Conservation (phyloP, 2,888 invertebrate species). For the Dryocosmus kuriphilus region DNA sequence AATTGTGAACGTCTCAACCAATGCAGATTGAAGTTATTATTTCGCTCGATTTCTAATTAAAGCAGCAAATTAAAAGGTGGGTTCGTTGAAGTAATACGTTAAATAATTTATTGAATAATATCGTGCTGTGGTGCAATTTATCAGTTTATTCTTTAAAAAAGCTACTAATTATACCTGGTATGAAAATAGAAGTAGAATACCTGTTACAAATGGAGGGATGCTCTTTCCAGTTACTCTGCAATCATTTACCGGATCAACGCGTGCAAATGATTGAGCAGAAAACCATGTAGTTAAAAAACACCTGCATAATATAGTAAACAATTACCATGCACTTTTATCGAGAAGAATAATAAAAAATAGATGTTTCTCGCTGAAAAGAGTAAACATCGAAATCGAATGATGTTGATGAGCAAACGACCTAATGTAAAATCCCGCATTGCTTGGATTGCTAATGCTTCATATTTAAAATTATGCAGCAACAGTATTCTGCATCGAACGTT, state of each 20-base stretch:
- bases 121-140: not conserved
- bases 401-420: conserved; percentile 15
- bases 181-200: no score
- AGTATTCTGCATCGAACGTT: conserved; percentile 68
- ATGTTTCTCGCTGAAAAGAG: not conserved
- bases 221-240: conserved; percentile 4
- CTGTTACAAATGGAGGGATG: not conserved
- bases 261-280: conserved; percentile 33
- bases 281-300: not conserved
- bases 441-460: conserved; percentile 17
- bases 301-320: conserved; percentile 32
- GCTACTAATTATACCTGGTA: no score
- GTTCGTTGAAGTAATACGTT: no score
- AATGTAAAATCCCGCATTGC: conserved; percentile 24
- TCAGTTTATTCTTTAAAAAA: not conserved
- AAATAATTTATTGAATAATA: not conserved
- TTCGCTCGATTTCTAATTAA: no score
- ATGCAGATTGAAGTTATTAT: no score
- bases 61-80: no score
- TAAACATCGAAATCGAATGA: conserved; percentile 6
- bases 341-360: not conserved
- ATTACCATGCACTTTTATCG: not conserved
- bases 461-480: conserved; percentile 50
- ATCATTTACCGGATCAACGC: conserved; percentile 18
- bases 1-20: no score